Percentiles rank a stretch among this genome's conserved stretches.
Conservation (phyloP, 37 sponge, comb jelly and placozoan genomes). For the Cliona cf. orientalis region DNA sequence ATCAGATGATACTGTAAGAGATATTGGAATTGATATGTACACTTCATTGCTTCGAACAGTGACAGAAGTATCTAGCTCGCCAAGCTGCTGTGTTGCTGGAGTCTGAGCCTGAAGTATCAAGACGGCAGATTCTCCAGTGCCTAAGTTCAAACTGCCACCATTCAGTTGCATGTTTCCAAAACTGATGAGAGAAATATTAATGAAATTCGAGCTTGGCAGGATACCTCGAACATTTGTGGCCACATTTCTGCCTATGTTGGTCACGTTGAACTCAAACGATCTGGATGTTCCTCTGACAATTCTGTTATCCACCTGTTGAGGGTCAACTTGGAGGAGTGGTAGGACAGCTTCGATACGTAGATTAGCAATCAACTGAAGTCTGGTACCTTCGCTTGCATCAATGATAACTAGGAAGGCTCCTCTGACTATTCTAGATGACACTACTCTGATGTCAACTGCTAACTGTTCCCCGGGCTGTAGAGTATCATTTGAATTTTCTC, state of each 20-base stretch:
- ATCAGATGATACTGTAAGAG: slow-evolving; percentile 26
- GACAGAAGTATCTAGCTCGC: slow-evolving; percentile 11
- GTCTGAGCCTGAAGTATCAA: slow-evolving; percentile 1
- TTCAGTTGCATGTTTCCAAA: slow-evolving; percentile 19
- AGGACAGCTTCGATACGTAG: slow-evolving; percentile 22
- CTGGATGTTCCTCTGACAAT: slow-evolving; percentile 22
- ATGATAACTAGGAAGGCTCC: slow-evolving; percentile 18
- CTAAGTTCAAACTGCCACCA: slow-evolving; percentile 12
- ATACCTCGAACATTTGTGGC: slow-evolving; percentile 16
- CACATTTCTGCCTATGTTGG: slow-evolving; percentile 31
- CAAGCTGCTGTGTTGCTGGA: slow-evolving; percentile 9
- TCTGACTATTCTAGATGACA: not conserved
- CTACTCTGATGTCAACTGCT: slow-evolving; percentile 11
- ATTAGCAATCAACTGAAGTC: not conserved
- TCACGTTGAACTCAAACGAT: slow-evolving; percentile 30
- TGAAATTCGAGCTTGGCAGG: slow-evolving; percentile 1
- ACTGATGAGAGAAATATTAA: slow-evolving; percentile 41
- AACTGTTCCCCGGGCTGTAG: slow-evolving; percentile 16
- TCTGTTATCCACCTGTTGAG: slow-evolving; percentile 12
- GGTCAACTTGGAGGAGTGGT: slow-evolving; percentile 9
- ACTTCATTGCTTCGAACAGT: slow-evolving; percentile 11
- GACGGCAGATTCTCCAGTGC: slow-evolving; percentile 26
- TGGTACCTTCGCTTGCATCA: slow-evolving; percentile 15
- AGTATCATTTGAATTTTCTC: not conserved
- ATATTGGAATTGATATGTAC: not conserved